Base-by-base conservation (phyloP, 2,113 vertebrate genomes). In the Ceyx margarethae region DNA sequence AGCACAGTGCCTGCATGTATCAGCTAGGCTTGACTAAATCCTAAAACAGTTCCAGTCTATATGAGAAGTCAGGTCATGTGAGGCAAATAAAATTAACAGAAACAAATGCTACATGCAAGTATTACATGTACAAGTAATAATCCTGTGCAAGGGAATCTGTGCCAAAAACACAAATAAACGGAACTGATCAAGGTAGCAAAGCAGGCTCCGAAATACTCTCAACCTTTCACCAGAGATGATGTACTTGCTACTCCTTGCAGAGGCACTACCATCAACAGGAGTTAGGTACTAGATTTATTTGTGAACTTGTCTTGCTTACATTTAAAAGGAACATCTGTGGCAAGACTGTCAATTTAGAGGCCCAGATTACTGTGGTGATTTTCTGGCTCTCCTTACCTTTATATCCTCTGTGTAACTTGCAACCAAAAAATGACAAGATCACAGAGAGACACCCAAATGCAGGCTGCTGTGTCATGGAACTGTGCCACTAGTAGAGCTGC, bases 231-330 rank as follows among this genome's bases (percentile, higher is more conserved):
- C 1, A 48, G 28, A 76, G 28, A 54, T 51, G 21, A 31, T 21
- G 21, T 28, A 45, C 37, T 37, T 23, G 13, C 33, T 62, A 48
- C 9, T 40, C 31, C 57, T 67, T 50, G 40, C 62, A 85, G 58
- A 46, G 43, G 64, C 40, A 25, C 29, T 25, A 37, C 0, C 2
- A 82, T 60, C 67, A 33, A 2, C 15, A 23, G 0, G 0, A 69
- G 20, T 35, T 31, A 80, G n/a, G 25, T 4, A 80, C 22, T 3
- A 60, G 50, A 40, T 40, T 3, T 3, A 82, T 53, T 85, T 51
- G 35, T 73, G 40, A 68, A 68, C 48, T 50, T 57, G 35, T 13
- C 40, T 57, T 57, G 42, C 26, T 73, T 40, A 53, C 4, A 8
- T 66, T 80, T 60, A 57, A 69, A 85, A 85, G 29, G 15, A 57